phyloP scores from a whole-genome alignment of 2,888 invertebrate genomes.

The Leptopterna dolabrata region DNA sequence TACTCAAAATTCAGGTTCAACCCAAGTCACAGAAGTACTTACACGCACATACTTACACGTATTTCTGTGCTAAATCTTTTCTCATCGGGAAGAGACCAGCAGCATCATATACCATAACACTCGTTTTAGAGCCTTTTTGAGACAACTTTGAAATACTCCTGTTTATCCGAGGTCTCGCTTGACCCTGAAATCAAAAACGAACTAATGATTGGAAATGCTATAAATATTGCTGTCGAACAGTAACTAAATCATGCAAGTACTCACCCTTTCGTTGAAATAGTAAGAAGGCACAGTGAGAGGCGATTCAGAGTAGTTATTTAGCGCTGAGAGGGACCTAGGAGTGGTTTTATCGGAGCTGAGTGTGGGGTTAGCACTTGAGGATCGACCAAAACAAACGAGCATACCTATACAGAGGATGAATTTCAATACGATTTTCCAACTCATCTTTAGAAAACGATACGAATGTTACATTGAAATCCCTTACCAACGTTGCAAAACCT shows the following conservation, averaged over 20 bases:
- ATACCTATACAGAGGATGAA: constrained; percentile 68
- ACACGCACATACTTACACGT: constrained; percentile 73
- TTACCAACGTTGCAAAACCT: constrained; percentile 88
- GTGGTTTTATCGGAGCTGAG: constrained; percentile 74
- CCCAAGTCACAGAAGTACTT: no score
- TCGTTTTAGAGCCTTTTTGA: constrained; percentile 68
- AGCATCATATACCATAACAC: constrained; percentile 79
- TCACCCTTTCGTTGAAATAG: constrained; percentile 82
- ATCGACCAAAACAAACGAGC: constrained; percentile 87
- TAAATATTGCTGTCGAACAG: not conserved
- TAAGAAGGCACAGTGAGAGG: constrained; percentile 67
- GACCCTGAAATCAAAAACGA: constrained; percentile 43
- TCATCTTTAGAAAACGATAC: no score
- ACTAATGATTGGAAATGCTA: not conserved
- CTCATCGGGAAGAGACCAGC: constrained; percentile 82
- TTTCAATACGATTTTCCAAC: not conserved
- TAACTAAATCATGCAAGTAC: not conserved
- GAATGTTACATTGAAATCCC: not conserved
- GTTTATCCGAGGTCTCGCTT: constrained; percentile 47
- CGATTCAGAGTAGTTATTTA: constrained; percentile 68
- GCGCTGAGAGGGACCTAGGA: constrained; percentile 81
- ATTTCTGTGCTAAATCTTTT: constrained; percentile 84
- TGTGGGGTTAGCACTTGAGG: constrained; percentile 72
- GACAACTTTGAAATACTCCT: constrained; percentile 53
- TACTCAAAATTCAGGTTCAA: no score